A percentile compares a stretch with the other conserved stretches of the same genome.
Evolutionary conservation across 2,888 invertebrate species (phyloP).

Genomic region (Microplitis manilae): DNA sequence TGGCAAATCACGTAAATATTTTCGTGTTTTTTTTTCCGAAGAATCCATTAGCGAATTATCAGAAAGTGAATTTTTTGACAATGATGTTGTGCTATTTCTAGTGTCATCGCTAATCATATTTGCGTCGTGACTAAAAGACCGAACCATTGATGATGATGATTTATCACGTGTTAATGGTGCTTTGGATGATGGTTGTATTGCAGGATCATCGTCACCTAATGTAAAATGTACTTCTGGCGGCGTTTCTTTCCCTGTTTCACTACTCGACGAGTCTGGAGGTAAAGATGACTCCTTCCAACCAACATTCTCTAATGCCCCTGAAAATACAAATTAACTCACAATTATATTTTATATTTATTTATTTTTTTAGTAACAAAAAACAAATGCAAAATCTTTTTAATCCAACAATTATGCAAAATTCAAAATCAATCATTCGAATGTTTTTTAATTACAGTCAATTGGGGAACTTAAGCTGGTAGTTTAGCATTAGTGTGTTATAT

Average conservation of each 20-base stretch:
- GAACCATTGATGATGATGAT: conserved; percentile 63
- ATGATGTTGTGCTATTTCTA: conserved; percentile 54
- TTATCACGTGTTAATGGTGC: conserved; percentile 39
- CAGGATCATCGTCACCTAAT: conserved; percentile 53
- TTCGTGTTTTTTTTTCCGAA: conserved; percentile 49
- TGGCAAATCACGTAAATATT: conserved; percentile 61
- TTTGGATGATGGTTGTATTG: conserved; percentile 37
- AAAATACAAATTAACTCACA: conserved; percentile 48
- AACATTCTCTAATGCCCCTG: conserved; percentile 63
- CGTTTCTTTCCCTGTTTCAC: conserved; percentile 74
- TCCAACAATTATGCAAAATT: neutral
- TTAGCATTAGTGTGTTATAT: too few relatives aligned
- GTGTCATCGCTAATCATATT: conserved; percentile 61
- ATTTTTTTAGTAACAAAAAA: neutral
- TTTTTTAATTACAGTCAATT: too few relatives aligned
- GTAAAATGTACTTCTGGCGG: conserved; percentile 68
- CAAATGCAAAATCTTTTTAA: neutral
- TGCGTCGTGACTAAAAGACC: conserved; percentile 74
- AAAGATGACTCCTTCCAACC: conserved; percentile 72
- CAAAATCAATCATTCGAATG: neutral
- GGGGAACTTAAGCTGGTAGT: too few relatives aligned
- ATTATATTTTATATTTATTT: conserved; percentile 15
- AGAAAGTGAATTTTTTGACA: conserved; percentile 74
- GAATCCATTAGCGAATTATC: conserved; percentile 69
- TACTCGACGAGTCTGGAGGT: conserved; percentile 75